Percentiles rank a stretch among this genome's conserved stretches.
Conservation (phyloP, 2,888 invertebrate species). For the Nipponacmea schrenckii region DNA sequence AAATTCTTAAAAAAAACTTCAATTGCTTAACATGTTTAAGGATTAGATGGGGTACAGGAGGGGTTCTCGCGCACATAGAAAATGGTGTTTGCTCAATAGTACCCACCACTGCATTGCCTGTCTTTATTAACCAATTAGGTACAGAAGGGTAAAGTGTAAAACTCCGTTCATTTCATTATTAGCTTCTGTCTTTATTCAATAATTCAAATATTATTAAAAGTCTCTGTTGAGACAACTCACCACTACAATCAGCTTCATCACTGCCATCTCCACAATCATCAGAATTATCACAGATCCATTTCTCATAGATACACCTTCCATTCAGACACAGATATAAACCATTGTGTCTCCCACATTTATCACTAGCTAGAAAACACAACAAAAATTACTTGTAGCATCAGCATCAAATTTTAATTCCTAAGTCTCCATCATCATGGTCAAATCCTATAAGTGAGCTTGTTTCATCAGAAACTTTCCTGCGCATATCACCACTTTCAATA, state of each 20-base stretch:
- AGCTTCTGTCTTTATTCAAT: background rate
- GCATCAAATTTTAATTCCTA: too few relatives aligned
- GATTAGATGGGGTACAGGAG: too few relatives aligned
- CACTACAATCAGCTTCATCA: conserved; percentile 69
- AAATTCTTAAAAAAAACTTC: background rate
- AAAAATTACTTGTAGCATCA: conserved; percentile 7
- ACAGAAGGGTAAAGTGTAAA: background rate
- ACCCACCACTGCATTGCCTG: background rate
- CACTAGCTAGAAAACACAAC: conserved; percentile 38
- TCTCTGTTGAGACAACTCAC: conserved; percentile 35
- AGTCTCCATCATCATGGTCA: too few relatives aligned
- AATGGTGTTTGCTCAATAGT: too few relatives aligned
- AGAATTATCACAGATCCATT: conserved; percentile 69
- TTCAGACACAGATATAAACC: conserved; percentile 69
- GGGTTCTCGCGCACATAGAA: too few relatives aligned
- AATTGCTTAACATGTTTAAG: too few relatives aligned
- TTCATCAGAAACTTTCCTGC: too few relatives aligned
- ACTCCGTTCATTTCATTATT: conserved; percentile 9
- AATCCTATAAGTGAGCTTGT: too few relatives aligned
- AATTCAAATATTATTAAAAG: background rate
- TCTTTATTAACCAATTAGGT: too few relatives aligned
- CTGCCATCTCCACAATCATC: conserved; percentile 70
- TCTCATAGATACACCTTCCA: conserved; percentile 68
- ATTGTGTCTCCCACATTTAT: conserved; percentile 56
- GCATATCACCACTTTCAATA: too few relatives aligned